These are phyloP conservation scores for Thinocorus orbignyianus DNA, from an alignment of 2,113 vertebrate species.

Conservation along the genomic window DNA sequence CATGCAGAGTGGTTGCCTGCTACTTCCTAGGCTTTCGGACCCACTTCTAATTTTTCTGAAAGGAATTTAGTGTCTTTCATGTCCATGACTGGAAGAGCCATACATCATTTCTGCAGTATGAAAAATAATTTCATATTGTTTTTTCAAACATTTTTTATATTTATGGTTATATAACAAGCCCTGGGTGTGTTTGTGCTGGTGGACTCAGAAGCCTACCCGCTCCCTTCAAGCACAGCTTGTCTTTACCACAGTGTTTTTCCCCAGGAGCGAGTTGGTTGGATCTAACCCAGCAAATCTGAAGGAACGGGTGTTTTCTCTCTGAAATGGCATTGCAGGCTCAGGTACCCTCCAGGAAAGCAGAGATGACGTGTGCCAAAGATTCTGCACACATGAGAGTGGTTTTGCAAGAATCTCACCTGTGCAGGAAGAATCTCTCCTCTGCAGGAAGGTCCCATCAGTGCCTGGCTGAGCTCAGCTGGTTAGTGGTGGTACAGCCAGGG, in stretches of 20 bases:
- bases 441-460: not conserved
- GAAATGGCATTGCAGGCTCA: not conserved
- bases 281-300: not conserved
- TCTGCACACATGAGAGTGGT: not conserved
- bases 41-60: not conserved
- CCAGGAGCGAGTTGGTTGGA: not conserved
- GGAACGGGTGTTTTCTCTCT: not conserved
- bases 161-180: not conserved
- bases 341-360: not conserved
- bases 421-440: not conserved
- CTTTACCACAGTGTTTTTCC: not conserved
- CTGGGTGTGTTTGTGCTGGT: not conserved
- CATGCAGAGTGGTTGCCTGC: not conserved
- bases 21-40: not conserved
- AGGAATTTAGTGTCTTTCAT: not conserved
- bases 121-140: not conserved
- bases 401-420: not conserved
- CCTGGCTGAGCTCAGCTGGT: not conserved
- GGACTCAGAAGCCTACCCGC: not conserved
- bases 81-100: not conserved
- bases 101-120: not conserved
- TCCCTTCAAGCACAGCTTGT: not conserved
- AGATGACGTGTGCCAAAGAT: not conserved
- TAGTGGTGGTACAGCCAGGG: not conserved
- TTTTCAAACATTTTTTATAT: not conserved